Evolutionary conservation across 2,888 invertebrate genomes (phyloP), one percentile per base, ranked within the genome.

Genomic region (Phania funesta): DNA sequence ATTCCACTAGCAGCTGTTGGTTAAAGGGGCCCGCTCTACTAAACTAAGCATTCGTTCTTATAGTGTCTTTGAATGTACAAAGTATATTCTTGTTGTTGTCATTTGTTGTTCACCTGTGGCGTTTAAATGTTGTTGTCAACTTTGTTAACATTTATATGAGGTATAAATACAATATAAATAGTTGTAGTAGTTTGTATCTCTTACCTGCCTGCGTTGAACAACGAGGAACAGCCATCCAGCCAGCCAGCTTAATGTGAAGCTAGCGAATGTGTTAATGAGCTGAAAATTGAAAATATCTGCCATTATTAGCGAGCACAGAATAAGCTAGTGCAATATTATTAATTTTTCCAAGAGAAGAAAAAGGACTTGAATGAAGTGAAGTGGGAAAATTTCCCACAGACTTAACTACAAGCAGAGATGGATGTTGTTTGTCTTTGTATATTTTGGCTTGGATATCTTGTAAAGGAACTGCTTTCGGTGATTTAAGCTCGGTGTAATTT

Each of bases 61-160:
- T 71, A 78, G 67, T 62, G 54, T 32, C 58, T 73, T 74, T 70
- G 54, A 80, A 54, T 71, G 16, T 29, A 32, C 46, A 46, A 77
- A 70, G 60, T 54, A 32, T 20, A 29, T 56, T 48, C 54, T n/a
- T 71, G 70, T 73, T 76, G 76, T 76, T 65, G 67, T 70, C 78
- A 75, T 82, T 82, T 78, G 82, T 82, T 82, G 82, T 82, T 82
- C 82, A 82, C 82, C 82, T 82, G 82, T 82, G 82, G 81, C 81
- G 82, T 82, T 82, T 82, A 82, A 74, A 82, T 78, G 78, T 78
- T 82, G 82, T 82, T 82, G 82, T 78, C 78, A 82, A 82, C 78
- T 64, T 70, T 82, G 82, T 82, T 82, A 82, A 82, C 82, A 82
- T 82, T 82, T 82, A 75, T 82, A 75, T 82, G 80, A 54, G 75